Conservation (phyloP, 2,797 vertebrate genomes). For the Saxicola maurus region DNA sequence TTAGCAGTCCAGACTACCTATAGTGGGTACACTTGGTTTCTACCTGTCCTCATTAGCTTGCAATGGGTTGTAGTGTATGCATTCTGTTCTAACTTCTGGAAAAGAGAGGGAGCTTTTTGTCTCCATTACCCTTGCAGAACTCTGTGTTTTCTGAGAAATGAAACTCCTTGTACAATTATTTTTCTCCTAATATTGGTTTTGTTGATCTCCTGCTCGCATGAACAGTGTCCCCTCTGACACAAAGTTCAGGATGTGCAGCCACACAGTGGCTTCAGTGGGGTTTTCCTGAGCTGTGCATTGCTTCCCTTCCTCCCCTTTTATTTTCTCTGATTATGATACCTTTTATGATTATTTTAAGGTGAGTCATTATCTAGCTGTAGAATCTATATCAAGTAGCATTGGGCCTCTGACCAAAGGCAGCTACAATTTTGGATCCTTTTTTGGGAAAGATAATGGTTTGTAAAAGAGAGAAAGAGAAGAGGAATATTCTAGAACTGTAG, state of each 20-base stretch:
- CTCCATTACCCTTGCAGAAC: neutral
- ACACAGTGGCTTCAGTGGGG: neutral
- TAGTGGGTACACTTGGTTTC: rapidly evolving
- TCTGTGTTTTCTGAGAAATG: neutral
- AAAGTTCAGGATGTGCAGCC: rapidly evolving
- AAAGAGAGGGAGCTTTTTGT: neutral
- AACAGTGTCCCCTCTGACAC: neutral
- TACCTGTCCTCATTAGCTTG: neutral
- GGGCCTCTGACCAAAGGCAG: neutral
- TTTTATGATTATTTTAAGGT: neutral
- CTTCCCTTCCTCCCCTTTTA: neutral
- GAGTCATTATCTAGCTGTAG: neutral
- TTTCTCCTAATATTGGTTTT: neutral
- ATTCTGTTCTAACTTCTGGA: neutral
- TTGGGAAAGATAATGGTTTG: neutral
- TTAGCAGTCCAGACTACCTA: neutral
- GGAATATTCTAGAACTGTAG: neutral
- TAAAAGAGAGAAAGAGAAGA: neutral
- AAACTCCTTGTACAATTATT: neutral
- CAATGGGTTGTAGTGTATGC: neutral
- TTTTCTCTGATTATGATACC: neutral
- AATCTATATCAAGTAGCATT: rapidly evolving
- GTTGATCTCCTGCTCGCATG: neutral
- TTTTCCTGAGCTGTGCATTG: neutral
- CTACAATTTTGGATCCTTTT: neutral